Conservation (phyloP, 2,113 vertebrate genomes). For the Leucoraja erinaceus region DNA sequence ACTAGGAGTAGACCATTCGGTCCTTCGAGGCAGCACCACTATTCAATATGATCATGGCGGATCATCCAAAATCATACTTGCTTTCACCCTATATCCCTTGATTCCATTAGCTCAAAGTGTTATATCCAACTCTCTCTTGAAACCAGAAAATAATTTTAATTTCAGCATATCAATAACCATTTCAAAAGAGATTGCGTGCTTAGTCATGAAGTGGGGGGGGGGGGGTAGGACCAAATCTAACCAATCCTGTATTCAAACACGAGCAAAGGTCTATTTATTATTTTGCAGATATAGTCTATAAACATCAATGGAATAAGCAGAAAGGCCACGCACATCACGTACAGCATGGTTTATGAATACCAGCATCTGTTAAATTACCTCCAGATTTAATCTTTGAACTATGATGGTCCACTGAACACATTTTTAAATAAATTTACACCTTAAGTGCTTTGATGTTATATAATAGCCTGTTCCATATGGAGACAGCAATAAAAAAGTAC, state of each 20-base stretch:
- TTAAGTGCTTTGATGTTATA: neutral
- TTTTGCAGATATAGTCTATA: neutral
- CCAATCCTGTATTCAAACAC: neutral
- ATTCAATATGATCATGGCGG: too few species aligned
- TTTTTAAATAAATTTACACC: constrained; percentile 24
- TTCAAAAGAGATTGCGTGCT: too few species aligned
- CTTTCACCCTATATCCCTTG: too few species aligned
- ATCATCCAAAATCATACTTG: too few species aligned
- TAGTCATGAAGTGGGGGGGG: too few species aligned
- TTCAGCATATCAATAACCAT: neutral
- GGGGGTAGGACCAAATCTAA: neutral
- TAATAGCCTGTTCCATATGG: neutral
- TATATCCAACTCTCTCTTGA: too few species aligned
- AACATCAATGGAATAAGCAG: neutral
- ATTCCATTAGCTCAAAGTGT: too few species aligned
- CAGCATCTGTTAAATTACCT: constrained; percentile 24
- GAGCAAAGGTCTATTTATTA: neutral
- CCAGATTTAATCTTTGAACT: constrained; percentile 21
- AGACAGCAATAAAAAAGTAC: neutral
- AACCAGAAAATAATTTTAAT: neutral
- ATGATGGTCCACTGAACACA: neutral
- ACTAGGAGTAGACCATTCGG: too few species aligned
- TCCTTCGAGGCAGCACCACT: too few species aligned
- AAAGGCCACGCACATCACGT: neutral
- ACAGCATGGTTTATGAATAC: neutral